Base-by-base conservation (phyloP, 2,888 invertebrate species). In the Palloptera scutellata region DNA sequence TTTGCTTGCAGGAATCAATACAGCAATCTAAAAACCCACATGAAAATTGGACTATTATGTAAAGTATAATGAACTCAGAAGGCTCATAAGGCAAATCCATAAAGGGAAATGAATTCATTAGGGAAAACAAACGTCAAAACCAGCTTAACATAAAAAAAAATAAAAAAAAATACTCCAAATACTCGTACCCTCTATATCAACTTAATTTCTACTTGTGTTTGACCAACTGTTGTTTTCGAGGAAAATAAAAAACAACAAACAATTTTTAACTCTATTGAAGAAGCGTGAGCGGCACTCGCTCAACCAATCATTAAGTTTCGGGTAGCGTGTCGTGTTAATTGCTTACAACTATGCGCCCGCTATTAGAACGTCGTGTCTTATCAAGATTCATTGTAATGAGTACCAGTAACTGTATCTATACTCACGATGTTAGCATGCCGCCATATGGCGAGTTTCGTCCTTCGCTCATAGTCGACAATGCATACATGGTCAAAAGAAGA, bases 311-410 rank as follows among this genome's bases (percentile, higher is more conserved):
- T 68, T 72, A 68, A 66, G 72, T 75, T 78, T 76, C 75, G 64
- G 71, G 70, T 73, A 81, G 79, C 81, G 81, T 81, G 77, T 75
- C 82, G 75, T 82, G 81, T 80, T 82, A 81, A 81, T 80, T 81
- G 81, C 76, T 72, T 74, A 76, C 78, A 80, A 78, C 81, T 78
- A 76, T 75, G 75, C 72, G 74, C 42, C 40, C 63, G 15, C 41
- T 67, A 61, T 61, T 42, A 68, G 67, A 62, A 65, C 65, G 59
- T 61, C 42, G 6, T 58, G 15, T 55, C 70, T 74, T 72, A 74
- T 74, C 73, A 68, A 73, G 71, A 73, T 73, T 66, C 13, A 1
- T n/a, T 48, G 48, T 15, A 15, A 48, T 48, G 48, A n/a, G 8
- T 48, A 4, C 53, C 54, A 57, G 60, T 64, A 52, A 52, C 57